Evolutionary conservation across 2,113 vertebrate genomes (phyloP).

Genomic region (Sceloporus undulatus): DNA sequence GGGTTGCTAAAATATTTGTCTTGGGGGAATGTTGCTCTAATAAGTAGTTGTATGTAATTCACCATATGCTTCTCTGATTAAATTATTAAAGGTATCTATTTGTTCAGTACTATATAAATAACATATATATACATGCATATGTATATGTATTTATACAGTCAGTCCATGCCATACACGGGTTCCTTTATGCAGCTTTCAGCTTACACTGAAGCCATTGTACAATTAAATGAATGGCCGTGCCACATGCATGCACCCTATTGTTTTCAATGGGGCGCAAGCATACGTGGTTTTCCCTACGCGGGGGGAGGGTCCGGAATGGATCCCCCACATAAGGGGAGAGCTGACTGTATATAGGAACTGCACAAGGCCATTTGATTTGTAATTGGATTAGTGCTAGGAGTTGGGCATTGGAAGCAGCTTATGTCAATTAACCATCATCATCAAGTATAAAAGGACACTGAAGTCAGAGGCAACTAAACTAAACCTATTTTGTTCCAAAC

Average conservation of each 20-base stretch:
- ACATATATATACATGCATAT: no score
- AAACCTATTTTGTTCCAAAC: background rate
- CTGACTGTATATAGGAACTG: background rate
- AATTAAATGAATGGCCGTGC: no score
- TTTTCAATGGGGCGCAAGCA: no score
- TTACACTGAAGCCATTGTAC: no score
- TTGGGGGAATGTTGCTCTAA: background rate
- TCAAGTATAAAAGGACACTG: conserved; percentile 4
- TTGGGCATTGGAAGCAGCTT: background rate
- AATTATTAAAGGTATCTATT: background rate
- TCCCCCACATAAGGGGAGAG: no score
- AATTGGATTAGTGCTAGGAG: no score
- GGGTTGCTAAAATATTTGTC: background rate
- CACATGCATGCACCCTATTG: no score
- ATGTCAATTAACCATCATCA: background rate
- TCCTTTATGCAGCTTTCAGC: no score
- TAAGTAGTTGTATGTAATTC: background rate
- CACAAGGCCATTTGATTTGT: background rate
- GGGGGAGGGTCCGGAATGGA: no score
- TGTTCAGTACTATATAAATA: background rate
- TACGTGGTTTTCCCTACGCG: no score
- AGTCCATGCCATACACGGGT: no score
- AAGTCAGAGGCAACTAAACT: background rate
- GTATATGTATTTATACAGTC: no score
- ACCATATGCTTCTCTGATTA: background rate